A percentile compares a stretch with the other conserved stretches of the same genome.
Conservation (phyloP, 2,797 vertebrate species). For the Rousettus madagascariensis region DNA sequence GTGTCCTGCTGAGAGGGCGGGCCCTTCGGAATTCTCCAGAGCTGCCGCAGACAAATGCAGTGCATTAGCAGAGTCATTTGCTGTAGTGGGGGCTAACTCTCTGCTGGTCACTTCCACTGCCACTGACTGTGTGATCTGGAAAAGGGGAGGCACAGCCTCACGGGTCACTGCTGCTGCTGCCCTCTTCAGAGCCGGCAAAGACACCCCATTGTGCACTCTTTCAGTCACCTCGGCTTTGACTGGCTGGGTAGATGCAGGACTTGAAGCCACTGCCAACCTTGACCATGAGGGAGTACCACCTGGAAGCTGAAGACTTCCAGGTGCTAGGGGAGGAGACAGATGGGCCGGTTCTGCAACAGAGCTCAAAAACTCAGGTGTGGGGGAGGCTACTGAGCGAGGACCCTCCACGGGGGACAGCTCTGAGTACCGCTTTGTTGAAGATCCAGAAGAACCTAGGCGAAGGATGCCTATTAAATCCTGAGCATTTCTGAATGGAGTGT, state of each 20-base stretch:
- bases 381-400: neutral
- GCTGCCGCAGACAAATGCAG: slow-evolving; percentile 46
- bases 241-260: slow-evolving; percentile 8
- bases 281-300: neutral
- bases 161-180: slow-evolving; percentile 1
- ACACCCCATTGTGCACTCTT: neutral
- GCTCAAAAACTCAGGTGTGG: neutral
- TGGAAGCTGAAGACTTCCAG: slow-evolving; percentile 52
- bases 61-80: slow-evolving; percentile 40
- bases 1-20: slow-evolving; percentile 56
- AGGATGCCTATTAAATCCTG: neutral
- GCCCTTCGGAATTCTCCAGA: slow-evolving; percentile 59
- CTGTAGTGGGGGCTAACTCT: slow-evolving; percentile 37
- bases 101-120: neutral
- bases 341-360: slow-evolving; percentile 25
- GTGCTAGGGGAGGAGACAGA: slow-evolving; percentile 25
- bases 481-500: neutral
- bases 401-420: slow-evolving; percentile 41
- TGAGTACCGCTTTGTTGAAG: slow-evolving; percentile 6
- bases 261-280: neutral
- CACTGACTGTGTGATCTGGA: slow-evolving; percentile 37
- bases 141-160: slow-evolving; percentile 8
- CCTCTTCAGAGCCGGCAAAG: slow-evolving; percentile 50
- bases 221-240: slow-evolving; percentile 6
- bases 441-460: slow-evolving; percentile 46